Percentiles rank a stretch among this genome's conserved stretches.
These are phyloP conservation scores for Clunio marinus DNA, from an alignment of 2,888 invertebrate species.

Conservation along the genomic window DNA sequence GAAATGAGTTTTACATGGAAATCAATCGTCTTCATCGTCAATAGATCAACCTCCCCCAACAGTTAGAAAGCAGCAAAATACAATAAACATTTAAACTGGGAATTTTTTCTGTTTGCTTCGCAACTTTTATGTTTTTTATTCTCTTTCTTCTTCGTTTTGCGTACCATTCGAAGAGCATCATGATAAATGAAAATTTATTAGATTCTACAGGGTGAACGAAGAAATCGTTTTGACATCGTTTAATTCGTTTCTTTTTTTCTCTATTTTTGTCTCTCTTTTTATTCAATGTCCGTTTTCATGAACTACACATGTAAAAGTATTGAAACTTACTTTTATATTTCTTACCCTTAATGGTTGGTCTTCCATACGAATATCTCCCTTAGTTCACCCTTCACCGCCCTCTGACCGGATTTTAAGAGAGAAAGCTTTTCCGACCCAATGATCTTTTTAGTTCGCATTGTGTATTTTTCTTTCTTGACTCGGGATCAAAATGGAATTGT, in stretches of 20 bases:
- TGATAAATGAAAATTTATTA: conserved; percentile 37
- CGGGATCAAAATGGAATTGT: conserved; percentile 6
- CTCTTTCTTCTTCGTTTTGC: not conserved
- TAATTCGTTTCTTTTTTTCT: not conserved
- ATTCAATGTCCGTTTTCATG: conserved; percentile 14
- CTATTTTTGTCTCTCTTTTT: not conserved
- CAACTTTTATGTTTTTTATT: not conserved
- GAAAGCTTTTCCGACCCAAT: conserved; percentile 21
- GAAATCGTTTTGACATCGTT: conserved; percentile 21
- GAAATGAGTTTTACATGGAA: conserved; percentile 8
- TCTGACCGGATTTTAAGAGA: not conserved
- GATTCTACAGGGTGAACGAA: conserved; percentile 20
- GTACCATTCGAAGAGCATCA: conserved; percentile 25
- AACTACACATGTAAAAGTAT: conserved; percentile 20
- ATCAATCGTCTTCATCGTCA: conserved; percentile 14
- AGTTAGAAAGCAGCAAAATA: not conserved
- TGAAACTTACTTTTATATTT: conserved; percentile 21
- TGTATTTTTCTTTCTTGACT: conserved; percentile 9
- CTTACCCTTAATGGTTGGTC: conserved; percentile 31
- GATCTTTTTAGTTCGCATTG: conserved; percentile 21
- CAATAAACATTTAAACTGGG: not conserved
- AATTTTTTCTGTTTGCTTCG: not conserved
- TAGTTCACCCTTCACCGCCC: not conserved
- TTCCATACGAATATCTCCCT: conserved; percentile 5
- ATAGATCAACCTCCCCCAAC: not conserved